Evolutionary conservation across 2,797 vertebrate species (phyloP), one percentile per base, ranked within the genome.

Genomic region (Sebastes minor): DNA sequence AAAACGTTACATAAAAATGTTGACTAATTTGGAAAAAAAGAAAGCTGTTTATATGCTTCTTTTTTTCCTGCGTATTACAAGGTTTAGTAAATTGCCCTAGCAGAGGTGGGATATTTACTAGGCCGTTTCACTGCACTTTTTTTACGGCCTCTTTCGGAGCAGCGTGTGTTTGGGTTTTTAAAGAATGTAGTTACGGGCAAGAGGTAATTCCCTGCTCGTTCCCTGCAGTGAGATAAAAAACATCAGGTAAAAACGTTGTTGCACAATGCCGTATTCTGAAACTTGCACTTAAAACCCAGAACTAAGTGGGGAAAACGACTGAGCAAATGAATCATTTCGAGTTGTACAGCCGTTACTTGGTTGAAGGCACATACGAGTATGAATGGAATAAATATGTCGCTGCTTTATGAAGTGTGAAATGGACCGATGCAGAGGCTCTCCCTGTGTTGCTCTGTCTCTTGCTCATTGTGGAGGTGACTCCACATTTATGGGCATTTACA

Each of bases 351-450:
- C 3, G 35, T 89, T 88, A 89, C 88, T 83, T 88, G 82, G 86
- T 88, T 73, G 80, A 89, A 55, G 74, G 80, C 71, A 87, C 85
- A 72, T 80, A 69, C 35, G 61, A 71, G 87, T 78, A 88, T 88
- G 81, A 93, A 93, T 86, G 90, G 89, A 89, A 92, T 92, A 91
- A 92, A 92, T 91, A 93, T 87, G 82, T 90, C 79, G 76, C 74
- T 64, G 82, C 75, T 94, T 95, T 92, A 94, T 93, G 90, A 91
- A 90, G 91, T 94, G 94, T 93, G 92, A 93, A 94, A 93, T 89
- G 76, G 91, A 89, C 91, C 89, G 82, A 88, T 83, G 91, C 87
- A 87, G 76, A 84, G 88, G 76, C 78, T 81, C 64, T 77, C 53
- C 68, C 65, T 32, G 66, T 71, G 71, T 83, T 86, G 70, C 77